These are phyloP conservation scores for Bombus waltoni DNA, from an alignment of 1,140 invertebrate species.

Conservation along the genomic window DNA sequence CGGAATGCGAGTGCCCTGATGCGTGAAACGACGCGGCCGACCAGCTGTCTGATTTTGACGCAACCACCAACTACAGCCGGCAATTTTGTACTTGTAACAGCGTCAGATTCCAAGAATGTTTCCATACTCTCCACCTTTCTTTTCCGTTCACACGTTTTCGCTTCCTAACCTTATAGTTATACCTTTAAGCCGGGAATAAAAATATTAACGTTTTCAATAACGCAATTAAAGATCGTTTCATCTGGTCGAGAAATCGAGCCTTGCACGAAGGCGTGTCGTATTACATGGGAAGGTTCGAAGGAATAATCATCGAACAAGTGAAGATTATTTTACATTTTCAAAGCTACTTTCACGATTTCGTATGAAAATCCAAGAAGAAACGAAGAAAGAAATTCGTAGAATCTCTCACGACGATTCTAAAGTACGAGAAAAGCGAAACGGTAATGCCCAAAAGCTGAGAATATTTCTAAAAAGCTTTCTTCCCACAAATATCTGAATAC, in stretches of 20 bases:
- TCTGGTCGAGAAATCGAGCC: too few species aligned
- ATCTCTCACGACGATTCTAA: too few species aligned
- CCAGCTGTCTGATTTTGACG: constrained; percentile 52
- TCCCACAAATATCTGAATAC: too few species aligned
- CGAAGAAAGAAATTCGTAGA: background rate
- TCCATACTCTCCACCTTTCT: background rate
- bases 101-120: constrained; percentile 45
- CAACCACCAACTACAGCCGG: constrained; percentile 39
- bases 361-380: background rate
- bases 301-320: too few species aligned
- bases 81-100: constrained; percentile 14
- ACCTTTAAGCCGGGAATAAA: background rate
- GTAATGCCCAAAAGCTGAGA: background rate
- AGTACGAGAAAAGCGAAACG: background rate
- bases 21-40: constrained; percentile 55
- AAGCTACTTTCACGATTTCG: too few species aligned
- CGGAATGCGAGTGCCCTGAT: constrained; percentile 56
- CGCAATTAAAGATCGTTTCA: too few species aligned
- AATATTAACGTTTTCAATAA: background rate
- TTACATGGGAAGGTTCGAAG: too few species aligned
- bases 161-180: background rate
- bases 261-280: too few species aligned
- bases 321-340: too few species aligned
- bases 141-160: background rate
- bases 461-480: background rate